Evolutionary conservation across 2,888 invertebrate species (phyloP).

Genomic region (Dysmachus trigonus): DNA sequence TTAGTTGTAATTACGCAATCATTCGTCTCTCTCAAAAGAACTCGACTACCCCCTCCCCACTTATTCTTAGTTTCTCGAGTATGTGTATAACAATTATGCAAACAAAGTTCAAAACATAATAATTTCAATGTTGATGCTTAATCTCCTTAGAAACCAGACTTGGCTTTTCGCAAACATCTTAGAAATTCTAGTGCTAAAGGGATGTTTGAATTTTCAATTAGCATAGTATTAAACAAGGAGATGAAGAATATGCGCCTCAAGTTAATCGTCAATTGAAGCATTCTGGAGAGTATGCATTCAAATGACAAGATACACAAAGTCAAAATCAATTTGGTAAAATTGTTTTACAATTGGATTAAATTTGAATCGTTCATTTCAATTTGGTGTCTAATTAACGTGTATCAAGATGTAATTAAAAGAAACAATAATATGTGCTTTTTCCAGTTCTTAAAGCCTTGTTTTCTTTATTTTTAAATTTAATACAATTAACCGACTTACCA

Average conservation of each 20-base stretch:
- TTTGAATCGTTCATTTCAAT: not conserved
- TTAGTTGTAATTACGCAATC: slow-evolving; percentile 22
- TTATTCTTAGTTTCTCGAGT: not conserved
- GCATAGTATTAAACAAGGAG: not conserved
- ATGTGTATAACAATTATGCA: not conserved
- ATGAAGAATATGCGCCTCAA: not conserved
- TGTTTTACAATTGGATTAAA: not conserved
- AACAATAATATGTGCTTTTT: too few species aligned
- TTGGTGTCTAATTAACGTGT: too few species aligned
- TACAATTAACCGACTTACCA: too few species aligned
- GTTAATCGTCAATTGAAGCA: not conserved
- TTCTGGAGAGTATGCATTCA: not conserved
- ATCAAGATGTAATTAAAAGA: too few species aligned
- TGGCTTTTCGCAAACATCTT: not conserved
- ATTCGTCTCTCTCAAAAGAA: slow-evolving; percentile 11
- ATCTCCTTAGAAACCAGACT: not conserved
- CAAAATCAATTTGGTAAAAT: not conserved
- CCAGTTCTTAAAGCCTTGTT: too few species aligned
- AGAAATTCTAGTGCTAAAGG: not conserved
- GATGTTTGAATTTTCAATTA: not conserved
- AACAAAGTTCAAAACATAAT: not conserved
- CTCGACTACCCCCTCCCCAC: not conserved
- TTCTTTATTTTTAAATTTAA: too few species aligned
- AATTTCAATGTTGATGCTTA: not conserved
- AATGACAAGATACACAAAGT: not conserved